Percentiles rank a stretch among this genome's conserved stretches.
Conservation (phyloP, 2,888 invertebrate species). For the Synanthedon formicaeformis region DNA sequence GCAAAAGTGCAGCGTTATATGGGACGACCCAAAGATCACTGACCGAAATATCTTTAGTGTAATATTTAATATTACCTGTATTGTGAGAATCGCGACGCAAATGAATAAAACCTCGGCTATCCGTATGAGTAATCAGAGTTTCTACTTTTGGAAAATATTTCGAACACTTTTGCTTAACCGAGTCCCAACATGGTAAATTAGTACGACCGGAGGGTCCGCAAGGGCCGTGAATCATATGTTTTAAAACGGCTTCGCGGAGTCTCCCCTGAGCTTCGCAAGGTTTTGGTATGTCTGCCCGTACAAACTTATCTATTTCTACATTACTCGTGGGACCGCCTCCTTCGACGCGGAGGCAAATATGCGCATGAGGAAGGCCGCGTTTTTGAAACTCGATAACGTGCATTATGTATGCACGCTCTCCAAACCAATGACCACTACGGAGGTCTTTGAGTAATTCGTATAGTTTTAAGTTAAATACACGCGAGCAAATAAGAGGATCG, state of each 20-base stretch:
- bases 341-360: constrained; percentile 3
- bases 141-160: too few relatives aligned
- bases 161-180: too few relatives aligned
- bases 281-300: constrained; percentile 2
- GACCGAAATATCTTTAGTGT: too few relatives aligned
- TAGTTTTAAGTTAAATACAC: not conserved
- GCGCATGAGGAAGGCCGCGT: constrained; percentile 2
- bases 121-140: too few relatives aligned
- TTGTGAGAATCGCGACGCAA: too few relatives aligned
- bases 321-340: constrained; percentile 3
- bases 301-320: constrained; percentile 3
- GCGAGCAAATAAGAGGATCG: not conserved
- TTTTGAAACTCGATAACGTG: constrained; percentile 6
- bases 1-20: too few relatives aligned
- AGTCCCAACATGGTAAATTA: too few relatives aligned
- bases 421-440: constrained; percentile 2
- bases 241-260: not conserved
- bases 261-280: not conserved
- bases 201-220: too few relatives aligned
- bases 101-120: too few relatives aligned
- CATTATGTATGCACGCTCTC: constrained; percentile 3
- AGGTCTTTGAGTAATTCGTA: not conserved
- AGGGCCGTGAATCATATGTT: too few relatives aligned
- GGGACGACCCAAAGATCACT: too few relatives aligned
- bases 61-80: too few relatives aligned